phyloP scores from a whole-genome alignment of 2,797 vertebrate species.

The Serranus cabrilla region DNA sequence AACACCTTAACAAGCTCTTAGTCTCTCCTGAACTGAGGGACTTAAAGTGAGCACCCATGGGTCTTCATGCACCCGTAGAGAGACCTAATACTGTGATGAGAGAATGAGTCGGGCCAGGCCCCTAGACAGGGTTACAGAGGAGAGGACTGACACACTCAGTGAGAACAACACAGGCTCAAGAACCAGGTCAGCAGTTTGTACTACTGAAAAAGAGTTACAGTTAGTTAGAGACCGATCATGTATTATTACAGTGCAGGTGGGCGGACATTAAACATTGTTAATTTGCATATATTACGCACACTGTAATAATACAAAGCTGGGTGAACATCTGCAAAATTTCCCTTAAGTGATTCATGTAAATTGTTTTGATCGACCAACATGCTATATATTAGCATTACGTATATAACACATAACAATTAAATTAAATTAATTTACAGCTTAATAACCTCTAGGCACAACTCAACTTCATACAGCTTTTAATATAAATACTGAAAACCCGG shows the following conservation, averaged over 20 bases:
- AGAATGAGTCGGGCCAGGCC: conserved; percentile 19
- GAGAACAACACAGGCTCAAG: not conserved
- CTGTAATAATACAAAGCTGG: too few species aligned
- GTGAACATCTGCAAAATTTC: too few species aligned
- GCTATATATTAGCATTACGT: not conserved
- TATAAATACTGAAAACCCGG: not conserved
- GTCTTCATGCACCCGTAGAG: conserved; percentile 14
- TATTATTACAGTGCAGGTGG: too few species aligned
- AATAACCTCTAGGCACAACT: not conserved
- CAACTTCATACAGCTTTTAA: not conserved
- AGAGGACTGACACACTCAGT: not conserved
- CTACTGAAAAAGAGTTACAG: not conserved
- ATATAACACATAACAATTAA: not conserved
- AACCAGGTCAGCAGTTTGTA: not conserved
- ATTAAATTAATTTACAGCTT: not conserved
- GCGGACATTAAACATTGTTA: too few species aligned
- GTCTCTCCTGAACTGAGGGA: not conserved
- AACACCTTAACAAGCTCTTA: not conserved
- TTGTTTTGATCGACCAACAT: too few species aligned
- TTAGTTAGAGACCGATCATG: too few species aligned
- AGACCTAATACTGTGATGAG: conserved; percentile 28
- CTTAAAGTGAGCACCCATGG: conserved; percentile 22
- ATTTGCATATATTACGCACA: too few species aligned
- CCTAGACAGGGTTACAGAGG: conserved; percentile 11
- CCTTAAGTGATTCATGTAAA: too few species aligned